Evolutionary conservation across 2,113 vertebrate species (phyloP).

Genomic region (Penelope pileata): DNA sequence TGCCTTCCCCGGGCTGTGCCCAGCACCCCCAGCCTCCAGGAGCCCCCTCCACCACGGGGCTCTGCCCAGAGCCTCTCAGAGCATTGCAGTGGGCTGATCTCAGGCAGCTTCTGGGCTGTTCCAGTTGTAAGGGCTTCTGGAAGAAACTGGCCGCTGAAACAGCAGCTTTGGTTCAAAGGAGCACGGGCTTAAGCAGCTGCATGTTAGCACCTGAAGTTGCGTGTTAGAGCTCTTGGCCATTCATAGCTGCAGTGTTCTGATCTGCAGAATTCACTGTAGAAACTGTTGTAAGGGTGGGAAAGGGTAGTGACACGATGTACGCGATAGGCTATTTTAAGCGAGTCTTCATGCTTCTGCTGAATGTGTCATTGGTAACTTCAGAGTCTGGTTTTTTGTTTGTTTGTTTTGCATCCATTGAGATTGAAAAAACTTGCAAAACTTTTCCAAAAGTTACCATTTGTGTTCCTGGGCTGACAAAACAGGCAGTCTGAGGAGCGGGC

Average conservation of each 20-base stretch:
- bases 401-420: neutral
- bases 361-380: neutral
- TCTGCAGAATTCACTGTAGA: conserved; percentile 34
- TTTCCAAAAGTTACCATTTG: neutral
- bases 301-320: neutral
- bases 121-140: conserved; percentile 27
- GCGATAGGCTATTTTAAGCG: neutral
- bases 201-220: conserved; percentile 62
- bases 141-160: conserved; percentile 65
- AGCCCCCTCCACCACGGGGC: conserved; percentile 24
- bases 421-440: neutral
- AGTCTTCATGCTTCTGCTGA: neutral
- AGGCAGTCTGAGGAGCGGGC: neutral
- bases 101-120: conserved; percentile 20
- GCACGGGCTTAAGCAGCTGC: conserved; percentile 34
- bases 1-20: conserved; percentile 49
- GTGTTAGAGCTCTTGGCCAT: conserved; percentile 40
- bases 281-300: neutral
- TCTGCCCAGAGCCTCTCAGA: neutral
- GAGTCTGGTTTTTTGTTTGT: neutral
- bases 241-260: conserved; percentile 41
- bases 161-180: conserved; percentile 63
- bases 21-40: conserved; percentile 8
- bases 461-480: neutral
- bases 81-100: conserved; percentile 26